Evolutionary conservation across 1,140 invertebrate genomes (phyloP).

Genomic region (Drosophila repletoides): DNA sequence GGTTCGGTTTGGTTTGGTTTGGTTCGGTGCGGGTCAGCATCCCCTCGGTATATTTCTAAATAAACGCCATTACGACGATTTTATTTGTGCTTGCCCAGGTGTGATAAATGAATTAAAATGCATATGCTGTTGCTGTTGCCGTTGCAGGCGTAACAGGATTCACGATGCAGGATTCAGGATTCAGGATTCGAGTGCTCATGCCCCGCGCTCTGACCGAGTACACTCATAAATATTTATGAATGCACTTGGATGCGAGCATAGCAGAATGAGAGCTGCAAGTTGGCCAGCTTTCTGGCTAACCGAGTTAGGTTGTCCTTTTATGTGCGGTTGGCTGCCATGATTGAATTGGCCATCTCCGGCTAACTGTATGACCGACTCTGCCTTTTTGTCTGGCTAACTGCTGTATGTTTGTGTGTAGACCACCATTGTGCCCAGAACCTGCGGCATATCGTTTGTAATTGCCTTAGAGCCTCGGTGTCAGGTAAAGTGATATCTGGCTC

Average conservation of each 20-base stretch:
- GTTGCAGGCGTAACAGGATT: not conserved
- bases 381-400: not conserved
- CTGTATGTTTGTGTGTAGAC: constrained; percentile 2
- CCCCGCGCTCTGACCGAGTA: not conserved
- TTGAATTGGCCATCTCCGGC: constrained; percentile 30
- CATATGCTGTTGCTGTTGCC: constrained; percentile 24
- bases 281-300: not conserved
- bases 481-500: too few species aligned
- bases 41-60: constrained; percentile 26
- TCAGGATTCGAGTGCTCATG: too few species aligned
- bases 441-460: too few species aligned
- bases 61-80: constrained; percentile 38
- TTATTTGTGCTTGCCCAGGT: constrained; percentile 42
- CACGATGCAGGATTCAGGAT: too few species aligned
- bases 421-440: too few species aligned
- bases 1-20: too few species aligned
- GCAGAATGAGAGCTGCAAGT: constrained; percentile 7
- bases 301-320: constrained; percentile 13
- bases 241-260: not conserved
- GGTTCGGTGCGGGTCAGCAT: too few species aligned
- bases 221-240: constrained; percentile 43
- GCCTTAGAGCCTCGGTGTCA: not conserved
- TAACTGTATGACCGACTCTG: not conserved
- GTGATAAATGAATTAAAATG: constrained; percentile 62
- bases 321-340: constrained; percentile 30